Percentiles rank a stretch among this genome's conserved stretches.
These are phyloP conservation scores for Phengaris arion DNA, from an alignment of 2,888 invertebrate genomes.

Conservation along the genomic window DNA sequence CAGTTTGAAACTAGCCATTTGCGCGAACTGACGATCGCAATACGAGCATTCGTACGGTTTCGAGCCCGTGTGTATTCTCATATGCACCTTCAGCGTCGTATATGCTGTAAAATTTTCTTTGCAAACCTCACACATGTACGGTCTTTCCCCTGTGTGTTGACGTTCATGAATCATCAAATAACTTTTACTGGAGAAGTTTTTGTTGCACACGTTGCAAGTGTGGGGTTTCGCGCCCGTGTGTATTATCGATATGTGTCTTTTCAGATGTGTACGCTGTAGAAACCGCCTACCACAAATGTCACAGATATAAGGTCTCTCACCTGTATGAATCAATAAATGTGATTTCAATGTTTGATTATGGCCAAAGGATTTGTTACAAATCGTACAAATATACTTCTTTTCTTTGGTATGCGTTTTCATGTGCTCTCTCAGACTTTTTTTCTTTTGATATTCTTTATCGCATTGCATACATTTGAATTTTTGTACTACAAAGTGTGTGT, in stretches of 20 bases:
- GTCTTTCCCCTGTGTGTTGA: slow-evolving; percentile 63
- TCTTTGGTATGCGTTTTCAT: slow-evolving; percentile 65
- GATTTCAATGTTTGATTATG: slow-evolving; percentile 69
- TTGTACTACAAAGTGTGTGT: slow-evolving; percentile 53
- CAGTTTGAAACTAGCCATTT: slow-evolving; percentile 67
- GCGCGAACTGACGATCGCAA: slow-evolving; percentile 63
- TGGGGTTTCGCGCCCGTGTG: slow-evolving; percentile 63
- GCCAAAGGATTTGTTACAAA: slow-evolving; percentile 60
- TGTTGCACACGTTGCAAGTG: slow-evolving; percentile 59
- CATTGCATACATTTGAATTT: slow-evolving; percentile 61
- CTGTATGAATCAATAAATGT: slow-evolving; percentile 65
- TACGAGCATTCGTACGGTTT: slow-evolving; percentile 66
- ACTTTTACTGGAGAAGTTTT: slow-evolving; percentile 68
- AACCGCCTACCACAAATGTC: slow-evolving; percentile 65
- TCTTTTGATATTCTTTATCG: slow-evolving; percentile 58
- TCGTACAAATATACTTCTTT: slow-evolving; percentile 54
- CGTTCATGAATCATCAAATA: slow-evolving; percentile 65
- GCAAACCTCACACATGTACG: slow-evolving; percentile 64
- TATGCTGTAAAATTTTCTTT: slow-evolving; percentile 68
- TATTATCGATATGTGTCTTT: slow-evolving; percentile 65
- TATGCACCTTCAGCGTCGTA: slow-evolving; percentile 68
- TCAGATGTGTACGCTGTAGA: slow-evolving; percentile 64
- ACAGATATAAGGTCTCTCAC: slow-evolving; percentile 64
- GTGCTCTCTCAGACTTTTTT: slow-evolving; percentile 66
- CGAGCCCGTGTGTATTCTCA: slow-evolving; percentile 64